phyloP scores from a whole-genome alignment of 2,888 invertebrate genomes.

The Netelia melanura region DNA sequence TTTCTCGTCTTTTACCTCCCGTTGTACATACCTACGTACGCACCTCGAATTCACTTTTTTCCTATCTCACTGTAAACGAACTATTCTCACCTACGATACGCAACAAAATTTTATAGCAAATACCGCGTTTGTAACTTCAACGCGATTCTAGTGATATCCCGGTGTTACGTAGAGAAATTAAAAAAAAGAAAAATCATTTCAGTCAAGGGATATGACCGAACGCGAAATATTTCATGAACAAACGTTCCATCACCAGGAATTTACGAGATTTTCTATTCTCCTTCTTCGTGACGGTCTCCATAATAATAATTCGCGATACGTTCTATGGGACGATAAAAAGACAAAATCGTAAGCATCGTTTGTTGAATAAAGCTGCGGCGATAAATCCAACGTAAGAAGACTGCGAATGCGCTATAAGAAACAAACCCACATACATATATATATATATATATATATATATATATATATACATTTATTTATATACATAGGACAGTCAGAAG shows the following conservation, averaged over 20 bases:
- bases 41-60: conserved; percentile 26
- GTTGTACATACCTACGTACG: conserved; percentile 9
- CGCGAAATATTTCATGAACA: neutral
- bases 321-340: neutral
- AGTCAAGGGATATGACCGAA: neutral
- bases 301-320: neutral
- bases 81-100: neutral
- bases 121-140: no score
- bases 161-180: neutral
- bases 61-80: neutral
- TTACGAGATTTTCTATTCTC: neutral
- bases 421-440: neutral
- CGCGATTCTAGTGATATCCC: no score
- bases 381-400: conserved; percentile 17
- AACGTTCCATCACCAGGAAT: neutral
- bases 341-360: neutral
- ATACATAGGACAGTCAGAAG: conserved; percentile 5
- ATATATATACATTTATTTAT: neutral
- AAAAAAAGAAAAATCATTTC: neutral
- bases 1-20: conserved; percentile 18
- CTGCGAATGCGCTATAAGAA: conserved; percentile 16
- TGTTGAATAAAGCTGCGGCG: conserved; percentile 6
- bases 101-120: no score
- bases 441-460: neutral
- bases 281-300: neutral